Conservation (phyloP, 2,797 vertebrate species). For the Artibeus lituratus region DNA sequence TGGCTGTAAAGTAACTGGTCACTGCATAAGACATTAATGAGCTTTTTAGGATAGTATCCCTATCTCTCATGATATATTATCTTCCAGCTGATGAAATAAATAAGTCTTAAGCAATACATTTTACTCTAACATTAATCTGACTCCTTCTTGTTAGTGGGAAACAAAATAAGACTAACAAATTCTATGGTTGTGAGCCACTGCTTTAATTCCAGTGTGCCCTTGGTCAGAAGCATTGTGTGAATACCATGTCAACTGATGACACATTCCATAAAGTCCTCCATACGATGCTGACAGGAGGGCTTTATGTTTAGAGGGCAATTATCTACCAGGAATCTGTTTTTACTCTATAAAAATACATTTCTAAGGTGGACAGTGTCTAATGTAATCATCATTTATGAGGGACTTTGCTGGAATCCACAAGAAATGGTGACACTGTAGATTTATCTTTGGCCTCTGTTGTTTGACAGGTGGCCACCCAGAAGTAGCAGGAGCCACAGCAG, state of each 20-base stretch:
- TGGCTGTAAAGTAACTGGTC: background rate
- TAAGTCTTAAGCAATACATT: background rate
- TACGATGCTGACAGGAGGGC: background rate
- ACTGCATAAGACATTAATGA: background rate
- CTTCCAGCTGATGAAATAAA: background rate
- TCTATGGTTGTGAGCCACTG: background rate
- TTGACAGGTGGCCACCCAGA: background rate
- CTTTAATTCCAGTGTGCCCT: background rate
- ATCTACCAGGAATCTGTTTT: background rate
- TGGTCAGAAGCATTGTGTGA: background rate
- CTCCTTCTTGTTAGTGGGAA: background rate
- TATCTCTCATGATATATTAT: background rate
- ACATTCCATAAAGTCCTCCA: background rate
- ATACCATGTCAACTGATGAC: background rate
- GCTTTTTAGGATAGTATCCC: background rate
- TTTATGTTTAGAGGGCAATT: background rate
- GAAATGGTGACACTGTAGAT: background rate
- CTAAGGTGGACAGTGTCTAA: background rate
- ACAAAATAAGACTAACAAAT: background rate
- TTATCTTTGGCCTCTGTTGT: background rate
- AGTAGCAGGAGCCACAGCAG: background rate
- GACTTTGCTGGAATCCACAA: background rate
- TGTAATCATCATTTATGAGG: background rate
- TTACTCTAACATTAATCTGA: background rate
- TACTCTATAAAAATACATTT: background rate